These are phyloP conservation scores for Drosophila sp. DNA, from an alignment of 1,140 invertebrate genomes.

Conservation along the genomic window DNA sequence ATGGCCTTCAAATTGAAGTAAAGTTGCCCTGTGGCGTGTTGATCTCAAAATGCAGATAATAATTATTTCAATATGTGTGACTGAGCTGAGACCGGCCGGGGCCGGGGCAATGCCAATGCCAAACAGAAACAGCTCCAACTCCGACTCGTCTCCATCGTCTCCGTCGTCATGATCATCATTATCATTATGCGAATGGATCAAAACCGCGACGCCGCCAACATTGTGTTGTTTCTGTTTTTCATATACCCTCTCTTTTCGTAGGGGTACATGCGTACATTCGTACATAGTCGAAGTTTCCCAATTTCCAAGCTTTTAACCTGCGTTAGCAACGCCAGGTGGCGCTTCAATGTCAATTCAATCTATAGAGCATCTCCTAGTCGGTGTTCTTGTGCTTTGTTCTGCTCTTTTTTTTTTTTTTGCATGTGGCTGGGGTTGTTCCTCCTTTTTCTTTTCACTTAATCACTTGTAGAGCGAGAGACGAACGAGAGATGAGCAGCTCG, in stretches of 20 bases:
- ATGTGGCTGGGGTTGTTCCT: slow-evolving; percentile 26
- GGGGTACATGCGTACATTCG: slow-evolving; percentile 3
- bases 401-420: slow-evolving; percentile 24
- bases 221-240: slow-evolving; percentile 25
- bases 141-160: slow-evolving; percentile 32
- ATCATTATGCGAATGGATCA: slow-evolving; percentile 75
- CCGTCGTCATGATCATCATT: slow-evolving; percentile 77
- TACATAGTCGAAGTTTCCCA: no score
- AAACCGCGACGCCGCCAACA: slow-evolving; percentile 70
- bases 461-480: slow-evolving; percentile 61
- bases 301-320: no score
- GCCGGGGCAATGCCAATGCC: slow-evolving; percentile 67
- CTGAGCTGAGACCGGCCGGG: slow-evolving; percentile 33
- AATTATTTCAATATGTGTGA: slow-evolving; percentile 83
- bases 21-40: slow-evolving; percentile 51
- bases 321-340: no score
- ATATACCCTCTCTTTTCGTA: background rate
- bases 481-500: slow-evolving; percentile 26
- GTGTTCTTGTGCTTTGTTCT: slow-evolving; percentile 57
- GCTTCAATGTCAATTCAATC: background rate
- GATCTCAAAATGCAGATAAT: slow-evolving; percentile 82
- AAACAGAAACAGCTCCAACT: slow-evolving; percentile 12
- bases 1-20: slow-evolving; percentile 78
- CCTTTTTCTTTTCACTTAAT: slow-evolving; percentile 71
- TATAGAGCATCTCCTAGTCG: slow-evolving; percentile 17